These are phyloP conservation scores for Pseudomyrmex concolor DNA, from an alignment of 1,140 invertebrate species.

Conservation along the genomic window DNA sequence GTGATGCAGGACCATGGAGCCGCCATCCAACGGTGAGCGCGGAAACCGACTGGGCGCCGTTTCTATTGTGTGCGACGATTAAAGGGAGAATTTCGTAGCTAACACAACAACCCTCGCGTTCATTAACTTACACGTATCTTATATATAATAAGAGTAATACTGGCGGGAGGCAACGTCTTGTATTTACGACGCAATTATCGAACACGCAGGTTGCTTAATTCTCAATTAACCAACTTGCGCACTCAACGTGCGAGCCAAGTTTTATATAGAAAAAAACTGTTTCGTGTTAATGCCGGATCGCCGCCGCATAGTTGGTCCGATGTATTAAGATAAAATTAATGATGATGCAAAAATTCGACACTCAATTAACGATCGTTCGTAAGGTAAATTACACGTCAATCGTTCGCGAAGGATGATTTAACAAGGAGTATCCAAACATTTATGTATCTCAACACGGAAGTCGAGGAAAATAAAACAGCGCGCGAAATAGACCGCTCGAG, in stretches of 20 bases:
- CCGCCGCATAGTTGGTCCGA: no score
- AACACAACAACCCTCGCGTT: neutral
- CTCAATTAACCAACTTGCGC: no score
- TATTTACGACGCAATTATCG: neutral
- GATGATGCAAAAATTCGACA: no score
- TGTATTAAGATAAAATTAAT: no score
- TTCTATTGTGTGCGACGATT: conserved; percentile 67
- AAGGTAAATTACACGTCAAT: neutral
- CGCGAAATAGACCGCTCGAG: neutral
- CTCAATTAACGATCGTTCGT: neutral
- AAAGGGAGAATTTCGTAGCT: conserved; percentile 5
- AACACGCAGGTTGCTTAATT: neutral
- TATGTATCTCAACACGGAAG: neutral
- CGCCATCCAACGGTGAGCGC: conserved; percentile 67
- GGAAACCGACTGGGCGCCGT: conserved; percentile 58
- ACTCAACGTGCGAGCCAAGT: no score
- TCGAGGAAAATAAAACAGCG: neutral
- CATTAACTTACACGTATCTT: neutral
- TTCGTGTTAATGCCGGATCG: no score
- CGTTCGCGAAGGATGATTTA: neutral
- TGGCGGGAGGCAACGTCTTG: neutral
- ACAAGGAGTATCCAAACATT: neutral
- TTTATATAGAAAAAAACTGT: no score
- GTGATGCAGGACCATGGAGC: conserved; percentile 45
- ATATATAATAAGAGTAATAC: no score